Evolutionary conservation across 2,113 vertebrate genomes (phyloP), one percentile per base, ranked within the genome.

Genomic region (Lepus americanus): DNA sequence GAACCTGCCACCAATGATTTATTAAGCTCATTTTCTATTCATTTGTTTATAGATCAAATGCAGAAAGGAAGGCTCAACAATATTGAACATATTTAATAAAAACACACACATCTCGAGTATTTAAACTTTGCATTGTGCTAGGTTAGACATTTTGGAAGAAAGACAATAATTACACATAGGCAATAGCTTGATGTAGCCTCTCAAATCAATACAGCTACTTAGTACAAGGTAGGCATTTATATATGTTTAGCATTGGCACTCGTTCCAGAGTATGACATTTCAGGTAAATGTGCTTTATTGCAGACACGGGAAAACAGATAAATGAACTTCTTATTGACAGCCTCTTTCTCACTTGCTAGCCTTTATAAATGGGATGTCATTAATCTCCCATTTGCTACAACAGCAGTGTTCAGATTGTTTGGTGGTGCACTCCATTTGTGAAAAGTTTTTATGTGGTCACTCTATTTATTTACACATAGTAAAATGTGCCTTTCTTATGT

Each of bases 11-110:
- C 84, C 89, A 92, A 87, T 98, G 97, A 98, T 98, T 98, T 98
- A 98, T 98, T 97, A 97, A 96, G 89, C 97, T 97, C 84, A 97
- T 98, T 98, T 97, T 98, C 94, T 98, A 98, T 98, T 98, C 96
- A 98, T 98, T 97, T 98, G 96, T 98, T 98, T 98, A 97, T 98
- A 98, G 97, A 98, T 98, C 96, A 98, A 98, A 97, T 49, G 70
- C 72, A 88, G 70, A 97, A 96, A 95, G 94, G 97, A 98, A 97
- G 63, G 20, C 91, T 96, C 74, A 93, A 97, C 92, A 55, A 23
- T 97, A 98, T 92, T 97, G 96, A 98, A 93, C n/a, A 97, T 63
- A 92, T 97, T 97, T 97, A 98, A 97, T 95, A 97, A 96, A 97
- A 97, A 93, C 72, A 94, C 93, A 95, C 73, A 94, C 67, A 84